phyloP scores from a whole-genome alignment of 1,140 invertebrate genomes.

The Drosophila kurseongensis region DNA sequence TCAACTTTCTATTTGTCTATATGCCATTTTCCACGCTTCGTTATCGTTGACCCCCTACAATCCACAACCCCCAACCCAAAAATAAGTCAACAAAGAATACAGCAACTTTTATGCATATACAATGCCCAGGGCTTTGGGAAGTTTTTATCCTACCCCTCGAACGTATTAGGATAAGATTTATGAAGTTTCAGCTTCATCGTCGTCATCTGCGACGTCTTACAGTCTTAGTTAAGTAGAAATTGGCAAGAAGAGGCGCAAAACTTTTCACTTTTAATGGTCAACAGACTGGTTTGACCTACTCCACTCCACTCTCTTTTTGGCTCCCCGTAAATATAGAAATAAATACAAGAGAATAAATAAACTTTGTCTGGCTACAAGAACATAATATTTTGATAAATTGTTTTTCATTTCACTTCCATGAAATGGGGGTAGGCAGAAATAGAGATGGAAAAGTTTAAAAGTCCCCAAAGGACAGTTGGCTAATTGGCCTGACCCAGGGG shows the following conservation, averaged over 20 bases:
- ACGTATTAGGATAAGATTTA: slow-evolving; percentile 74
- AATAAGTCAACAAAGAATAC: slow-evolving; percentile 43
- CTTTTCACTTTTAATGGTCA: slow-evolving; percentile 80
- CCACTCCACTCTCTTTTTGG: slow-evolving; percentile 4
- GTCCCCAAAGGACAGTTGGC: slow-evolving; percentile 40
- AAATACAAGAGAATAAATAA: slow-evolving; percentile 54
- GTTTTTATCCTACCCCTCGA: slow-evolving; percentile 56
- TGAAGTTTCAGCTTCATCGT: slow-evolving; percentile 68
- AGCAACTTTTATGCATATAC: slow-evolving; percentile 72
- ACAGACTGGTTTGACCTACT: slow-evolving; percentile 61
- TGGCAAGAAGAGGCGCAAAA: slow-evolving; percentile 50
- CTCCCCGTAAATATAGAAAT: slow-evolving; percentile 45
- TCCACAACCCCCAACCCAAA: background rate
- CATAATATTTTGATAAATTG: slow-evolving; percentile 81
- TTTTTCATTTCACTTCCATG: slow-evolving; percentile 41
- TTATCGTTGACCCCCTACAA: slow-evolving; percentile 48
- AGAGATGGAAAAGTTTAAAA: slow-evolving; percentile 35
- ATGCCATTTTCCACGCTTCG: slow-evolving; percentile 55
- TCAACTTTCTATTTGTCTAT: slow-evolving; percentile 45
- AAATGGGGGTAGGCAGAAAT: slow-evolving; percentile 4
- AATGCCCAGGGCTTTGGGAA: slow-evolving; percentile 69
- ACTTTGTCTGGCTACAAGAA: slow-evolving; percentile 56
- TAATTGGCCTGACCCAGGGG: slow-evolving; percentile 43
- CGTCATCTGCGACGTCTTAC: slow-evolving; percentile 39
- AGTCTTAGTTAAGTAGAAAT: slow-evolving; percentile 54